Conservation (phyloP, 1,140 invertebrate species). For the Drosophila eugracilis region DNA sequence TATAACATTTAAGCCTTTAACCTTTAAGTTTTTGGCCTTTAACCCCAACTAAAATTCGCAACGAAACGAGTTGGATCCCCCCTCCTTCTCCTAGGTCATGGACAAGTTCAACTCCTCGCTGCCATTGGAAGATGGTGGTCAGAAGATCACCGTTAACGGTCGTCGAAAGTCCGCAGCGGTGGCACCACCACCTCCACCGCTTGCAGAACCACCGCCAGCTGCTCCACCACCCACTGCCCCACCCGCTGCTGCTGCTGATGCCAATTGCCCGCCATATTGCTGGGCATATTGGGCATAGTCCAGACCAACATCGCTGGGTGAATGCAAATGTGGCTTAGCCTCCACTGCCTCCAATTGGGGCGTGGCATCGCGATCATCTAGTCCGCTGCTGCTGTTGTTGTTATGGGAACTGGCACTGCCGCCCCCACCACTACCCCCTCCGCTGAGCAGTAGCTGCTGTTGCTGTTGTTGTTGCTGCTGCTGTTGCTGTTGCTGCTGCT, state of each 20-base stretch:
- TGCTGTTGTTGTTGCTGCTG: constrained; percentile 72
- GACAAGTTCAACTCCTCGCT: constrained; percentile 82
- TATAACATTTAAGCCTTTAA: too few relatives aligned
- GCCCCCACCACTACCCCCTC: constrained; percentile 37
- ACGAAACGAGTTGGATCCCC: background rate
- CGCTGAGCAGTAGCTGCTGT: constrained; percentile 61
- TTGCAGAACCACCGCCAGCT: constrained; percentile 50
- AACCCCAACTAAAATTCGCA: background rate
- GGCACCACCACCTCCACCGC: constrained; percentile 64
- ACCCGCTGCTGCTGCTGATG: constrained; percentile 64
- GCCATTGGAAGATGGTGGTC: constrained; percentile 87
- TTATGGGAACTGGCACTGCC: constrained; percentile 71
- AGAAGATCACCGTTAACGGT: constrained; percentile 94
- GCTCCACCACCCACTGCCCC: constrained; percentile 52
- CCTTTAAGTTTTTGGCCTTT: background rate
- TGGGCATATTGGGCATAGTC: constrained; percentile 83
- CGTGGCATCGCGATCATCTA: constrained; percentile 79
- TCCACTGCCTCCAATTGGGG: constrained; percentile 77
- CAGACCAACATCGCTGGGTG: constrained; percentile 74
- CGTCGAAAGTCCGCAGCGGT: constrained; percentile 90
- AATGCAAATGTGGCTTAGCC: constrained; percentile 76
- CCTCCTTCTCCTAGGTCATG: constrained; percentile 67
- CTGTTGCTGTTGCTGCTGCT: constrained; percentile 70
- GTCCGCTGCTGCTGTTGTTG: constrained; percentile 75
- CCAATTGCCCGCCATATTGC: constrained; percentile 81